A percentile compares a stretch with the other conserved stretches of the same genome.
Evolutionary conservation across 1,140 invertebrate genomes (phyloP).

Genomic region (Parasteatoda tepidariorum): DNA sequence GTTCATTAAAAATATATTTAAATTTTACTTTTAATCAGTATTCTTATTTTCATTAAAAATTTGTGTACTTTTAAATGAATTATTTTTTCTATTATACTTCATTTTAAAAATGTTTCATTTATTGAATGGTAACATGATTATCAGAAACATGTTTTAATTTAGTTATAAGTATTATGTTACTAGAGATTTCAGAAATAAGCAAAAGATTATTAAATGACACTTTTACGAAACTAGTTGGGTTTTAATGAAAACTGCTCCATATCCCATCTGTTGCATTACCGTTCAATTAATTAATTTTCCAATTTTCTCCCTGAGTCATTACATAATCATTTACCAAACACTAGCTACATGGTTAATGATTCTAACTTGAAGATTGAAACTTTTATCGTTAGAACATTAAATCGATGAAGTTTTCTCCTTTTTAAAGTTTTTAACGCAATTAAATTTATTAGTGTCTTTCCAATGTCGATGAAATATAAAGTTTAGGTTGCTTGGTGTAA

Average conservation of each 20-base stretch:
- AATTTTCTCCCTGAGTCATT: background rate
- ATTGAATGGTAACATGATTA: background rate
- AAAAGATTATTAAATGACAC: background rate
- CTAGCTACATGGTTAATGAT: background rate
- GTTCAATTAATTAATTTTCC: background rate
- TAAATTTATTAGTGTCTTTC: too few relatives aligned
- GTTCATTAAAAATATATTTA: too few relatives aligned
- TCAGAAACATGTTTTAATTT: background rate
- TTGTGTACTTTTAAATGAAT: background rate
- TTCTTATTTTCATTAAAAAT: background rate
- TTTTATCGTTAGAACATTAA: too few relatives aligned
- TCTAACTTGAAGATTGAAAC: background rate
- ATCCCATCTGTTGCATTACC: background rate
- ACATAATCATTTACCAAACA: background rate
- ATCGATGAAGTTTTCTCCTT: too few relatives aligned
- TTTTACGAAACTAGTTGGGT: background rate
- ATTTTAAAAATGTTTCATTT: background rate
- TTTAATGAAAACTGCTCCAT: background rate
- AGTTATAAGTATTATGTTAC: background rate
- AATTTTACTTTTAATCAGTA: background rate
- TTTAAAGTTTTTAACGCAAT: too few relatives aligned
- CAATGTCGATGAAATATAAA: too few relatives aligned
- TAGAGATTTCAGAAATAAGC: background rate
- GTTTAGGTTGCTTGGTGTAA: too few relatives aligned
- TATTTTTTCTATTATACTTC: background rate